A percentile compares a stretch with the other conserved stretches of the same genome.
phyloP scores from a whole-genome alignment of 1,140 invertebrate species.

The Polypedilum pembai region DNA sequence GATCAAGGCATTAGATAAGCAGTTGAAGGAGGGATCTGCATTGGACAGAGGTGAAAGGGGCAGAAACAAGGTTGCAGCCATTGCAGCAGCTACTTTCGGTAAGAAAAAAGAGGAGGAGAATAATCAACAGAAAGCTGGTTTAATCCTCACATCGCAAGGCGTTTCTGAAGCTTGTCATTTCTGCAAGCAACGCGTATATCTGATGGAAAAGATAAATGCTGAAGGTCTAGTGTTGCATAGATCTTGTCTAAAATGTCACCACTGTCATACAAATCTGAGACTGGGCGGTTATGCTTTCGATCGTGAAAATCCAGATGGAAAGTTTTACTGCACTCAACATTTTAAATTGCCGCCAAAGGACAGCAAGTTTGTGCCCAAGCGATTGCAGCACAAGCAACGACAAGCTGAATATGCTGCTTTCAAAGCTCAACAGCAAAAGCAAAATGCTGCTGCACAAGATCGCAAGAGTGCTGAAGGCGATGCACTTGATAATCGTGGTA shows the following conservation, averaged over 20 bases:
- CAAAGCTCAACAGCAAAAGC: constrained; percentile 29
- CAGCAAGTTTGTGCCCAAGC: constrained; percentile 33
- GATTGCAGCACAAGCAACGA: constrained; percentile 18
- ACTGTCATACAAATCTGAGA: constrained; percentile 43
- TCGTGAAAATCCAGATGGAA: constrained; percentile 60
- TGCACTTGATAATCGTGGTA: constrained; percentile 51
- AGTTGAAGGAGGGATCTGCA: constrained; percentile 68
- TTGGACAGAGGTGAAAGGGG: constrained; percentile 59
- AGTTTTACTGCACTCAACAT: constrained; percentile 77
- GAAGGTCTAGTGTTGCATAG: constrained; percentile 83
- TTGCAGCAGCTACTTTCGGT: constrained; percentile 72
- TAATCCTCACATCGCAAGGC: constrained; percentile 54
- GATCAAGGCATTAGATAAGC: constrained; percentile 68
- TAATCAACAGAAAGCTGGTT: constrained; percentile 47
- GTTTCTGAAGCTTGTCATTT: constrained; percentile 77
- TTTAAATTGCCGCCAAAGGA: constrained; percentile 53
- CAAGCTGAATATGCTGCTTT: constrained; percentile 29
- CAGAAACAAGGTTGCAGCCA: constrained; percentile 77
- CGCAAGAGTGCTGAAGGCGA: constrained; percentile 47
- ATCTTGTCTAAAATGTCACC: constrained; percentile 65
- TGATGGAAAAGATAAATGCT: constrained; percentile 78
- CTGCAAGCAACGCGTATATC: constrained; percentile 78
- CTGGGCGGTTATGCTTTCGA: constrained; percentile 69
- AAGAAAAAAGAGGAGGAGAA: constrained; percentile 56
- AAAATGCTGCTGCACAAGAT: constrained; percentile 30